Evolutionary conservation across 1,140 invertebrate species (phyloP).

Genomic region (Zaprionus ornatus): DNA sequence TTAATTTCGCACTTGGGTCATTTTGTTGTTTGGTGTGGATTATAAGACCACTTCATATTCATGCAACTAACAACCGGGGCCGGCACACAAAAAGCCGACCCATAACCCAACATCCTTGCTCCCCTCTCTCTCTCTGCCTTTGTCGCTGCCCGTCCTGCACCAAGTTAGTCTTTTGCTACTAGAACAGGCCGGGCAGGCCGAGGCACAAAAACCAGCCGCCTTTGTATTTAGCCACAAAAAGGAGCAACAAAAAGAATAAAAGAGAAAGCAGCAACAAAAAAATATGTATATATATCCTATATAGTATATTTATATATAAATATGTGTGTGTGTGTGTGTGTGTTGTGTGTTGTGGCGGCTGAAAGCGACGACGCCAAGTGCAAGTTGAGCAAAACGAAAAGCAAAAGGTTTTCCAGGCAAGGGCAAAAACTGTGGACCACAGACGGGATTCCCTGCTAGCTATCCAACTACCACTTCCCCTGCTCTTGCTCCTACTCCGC

Average conservation of each 20-base stretch:
- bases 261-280: conserved; percentile 21
- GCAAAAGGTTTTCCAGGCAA: conserved; percentile 69
- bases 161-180: conserved; percentile 45
- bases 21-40: conserved; percentile 82
- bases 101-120: conserved; percentile 12
- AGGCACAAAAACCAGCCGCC: conserved; percentile 72
- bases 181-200: conserved; percentile 26
- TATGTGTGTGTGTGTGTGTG: conserved; percentile 18
- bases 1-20: conserved; percentile 82
- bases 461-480: not conserved
- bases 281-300: conserved; percentile 4
- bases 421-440: conserved; percentile 54
- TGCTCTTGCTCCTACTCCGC: not conserved
- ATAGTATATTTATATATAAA: conserved; percentile 9
- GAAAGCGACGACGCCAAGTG: conserved; percentile 61
- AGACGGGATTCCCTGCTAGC: conserved; percentile 8
- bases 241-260: conserved; percentile 38
- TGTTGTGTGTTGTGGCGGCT: conserved; percentile 8
- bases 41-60: conserved; percentile 82
- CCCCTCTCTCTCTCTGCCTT: not conserved
- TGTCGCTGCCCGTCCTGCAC: too few species aligned
- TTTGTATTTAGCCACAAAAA: conserved; percentile 77
- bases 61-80: conserved; percentile 75
- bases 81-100: conserved; percentile 23
- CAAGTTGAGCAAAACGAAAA: conserved; percentile 78